Base-by-base conservation (phyloP, 2,113 vertebrate species). In the Butorides virescens region DNA sequence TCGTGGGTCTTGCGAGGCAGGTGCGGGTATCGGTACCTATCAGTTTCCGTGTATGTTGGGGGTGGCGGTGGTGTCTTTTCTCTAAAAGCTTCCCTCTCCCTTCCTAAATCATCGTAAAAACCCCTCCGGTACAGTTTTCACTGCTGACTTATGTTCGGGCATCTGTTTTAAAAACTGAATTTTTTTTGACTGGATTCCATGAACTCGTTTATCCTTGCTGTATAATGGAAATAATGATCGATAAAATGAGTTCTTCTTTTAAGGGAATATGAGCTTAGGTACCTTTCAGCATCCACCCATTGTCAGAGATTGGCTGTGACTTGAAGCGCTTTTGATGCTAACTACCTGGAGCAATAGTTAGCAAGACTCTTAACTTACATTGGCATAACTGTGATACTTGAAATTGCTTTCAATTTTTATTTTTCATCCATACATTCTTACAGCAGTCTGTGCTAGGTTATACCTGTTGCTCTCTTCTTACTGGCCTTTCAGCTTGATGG, bases 401-500 rank as follows among this genome's bases (percentile, higher is more conserved):
- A 9, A 74, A 36, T 53, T 53, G 27, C 53, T 87, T 68, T 13
- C 18, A 5, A 6, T 47, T 63, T 79, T 39, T 50, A 4, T 7
- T 88, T 86, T 72, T 65, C 8, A 20, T 50, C 29, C 8, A 1
- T 81, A 2, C 4, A 5, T 23, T 42, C n/a, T 53, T n/a, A 37
- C 34, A 68, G 36, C 37, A 15, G 15, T 90, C 52, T 39, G 12
- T 86, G 56, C 6, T 37, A 71, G 37, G 30, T 93, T 8, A 20
- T 73, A 95, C 93, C 91, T 96, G 96, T 97, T 96, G 96, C 96
- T 92, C 36, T 59, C 34, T 62, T 58, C n/a, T 75, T 92, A 11
- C 14, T 72, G 56, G 36, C 61, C 52, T 85, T 94, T 87, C 44
- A 74, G 80, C 37, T 46, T 77, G n/a, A 26, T 52, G 39, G 8